These are phyloP conservation scores for Schizopygopsis malacanthus DNA, from an alignment of 2,797 vertebrate genomes.

Conservation along the genomic window DNA sequence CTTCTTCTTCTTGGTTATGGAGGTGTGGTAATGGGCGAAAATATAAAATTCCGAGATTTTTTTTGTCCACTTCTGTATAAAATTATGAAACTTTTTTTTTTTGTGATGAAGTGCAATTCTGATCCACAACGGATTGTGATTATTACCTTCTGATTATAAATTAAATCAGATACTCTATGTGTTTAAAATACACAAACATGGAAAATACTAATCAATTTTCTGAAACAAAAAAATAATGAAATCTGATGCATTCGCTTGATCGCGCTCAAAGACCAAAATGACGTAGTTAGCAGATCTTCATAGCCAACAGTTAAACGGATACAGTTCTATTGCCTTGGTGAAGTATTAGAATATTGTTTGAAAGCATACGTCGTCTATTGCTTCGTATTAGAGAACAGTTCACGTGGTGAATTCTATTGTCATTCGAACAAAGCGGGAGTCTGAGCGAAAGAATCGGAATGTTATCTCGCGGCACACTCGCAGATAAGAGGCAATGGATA, in stretches of 20 bases:
- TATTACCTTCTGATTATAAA: not conserved
- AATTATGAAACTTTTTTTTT: not conserved
- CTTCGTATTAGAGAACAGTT: constrained; percentile 12
- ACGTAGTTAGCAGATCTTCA: not conserved
- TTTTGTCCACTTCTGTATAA: not conserved
- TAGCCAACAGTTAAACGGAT: not conserved
- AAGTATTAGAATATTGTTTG: not conserved
- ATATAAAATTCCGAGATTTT: constrained; percentile 30
- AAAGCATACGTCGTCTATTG: not conserved
- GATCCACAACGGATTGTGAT: not conserved
- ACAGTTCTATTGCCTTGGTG: not conserved
- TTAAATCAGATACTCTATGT: not conserved
- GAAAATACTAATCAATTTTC: not conserved
- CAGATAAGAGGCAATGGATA: constrained; percentile 54
- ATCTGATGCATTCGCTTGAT: not conserved
- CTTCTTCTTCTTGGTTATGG: constrained; percentile 13
- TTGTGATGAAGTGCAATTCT: not conserved
- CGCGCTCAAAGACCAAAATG: not conserved
- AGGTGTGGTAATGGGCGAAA: constrained; percentile 47
- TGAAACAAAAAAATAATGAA: not conserved
- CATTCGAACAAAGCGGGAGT: constrained; percentile 20
- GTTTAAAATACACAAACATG: not conserved
- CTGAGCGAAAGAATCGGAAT: constrained; percentile 47
- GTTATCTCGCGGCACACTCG: constrained; percentile 45
- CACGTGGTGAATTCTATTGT: constrained; percentile 24